Base-by-base conservation (phyloP, 1,140 invertebrate species). In the Mycetomoellerius zeteki region DNA sequence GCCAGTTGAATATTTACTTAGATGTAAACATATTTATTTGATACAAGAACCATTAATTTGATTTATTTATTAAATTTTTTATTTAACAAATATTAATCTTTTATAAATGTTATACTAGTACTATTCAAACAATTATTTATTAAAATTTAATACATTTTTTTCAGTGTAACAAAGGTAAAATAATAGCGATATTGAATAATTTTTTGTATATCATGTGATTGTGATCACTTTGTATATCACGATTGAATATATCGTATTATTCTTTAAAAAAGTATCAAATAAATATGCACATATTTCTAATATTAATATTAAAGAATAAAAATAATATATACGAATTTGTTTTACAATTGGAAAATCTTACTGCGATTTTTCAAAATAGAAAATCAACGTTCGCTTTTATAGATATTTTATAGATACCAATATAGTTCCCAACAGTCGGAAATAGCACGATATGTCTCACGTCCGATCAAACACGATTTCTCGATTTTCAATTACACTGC, bases 401-500 rank as follows among this genome's bases (percentile, higher is more conserved):
- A 47, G 12, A 47, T 37, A 37, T 27, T 16, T 52, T n/a, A 64
- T 64, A 7, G 19, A n/a, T 37, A 37, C n/a, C 37, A 21, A 56
- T n/a, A 19, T 10, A 12, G 5, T 21, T 21, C 54, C 10, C 30
- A 67, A 43, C 10, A 47, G 12, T 12, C 50, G 19, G 21, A 50
- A 69, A 69, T 33, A 33, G 30, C 19, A n/a, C 14, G n/a, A 65
- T 65, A 16, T 33, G 10, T 60, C 10, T 62, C 16, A 5, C 16
- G 16, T 60, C 21, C 2, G 56, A 24, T 12, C 33, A 56, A 75
- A 76, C 21, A 24, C 16, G 43, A 77, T 58, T 60, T 43, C 21
- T 43, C 54, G 73, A 62, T 60, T 60, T 7, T 16, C 16, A 14
- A 76, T 60, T 76, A 75, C 52, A 37, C 27, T 33, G 30, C 37